Conservation (phyloP, 2,797 vertebrate genomes). For the Gymnoscopelus braueri region DNA sequence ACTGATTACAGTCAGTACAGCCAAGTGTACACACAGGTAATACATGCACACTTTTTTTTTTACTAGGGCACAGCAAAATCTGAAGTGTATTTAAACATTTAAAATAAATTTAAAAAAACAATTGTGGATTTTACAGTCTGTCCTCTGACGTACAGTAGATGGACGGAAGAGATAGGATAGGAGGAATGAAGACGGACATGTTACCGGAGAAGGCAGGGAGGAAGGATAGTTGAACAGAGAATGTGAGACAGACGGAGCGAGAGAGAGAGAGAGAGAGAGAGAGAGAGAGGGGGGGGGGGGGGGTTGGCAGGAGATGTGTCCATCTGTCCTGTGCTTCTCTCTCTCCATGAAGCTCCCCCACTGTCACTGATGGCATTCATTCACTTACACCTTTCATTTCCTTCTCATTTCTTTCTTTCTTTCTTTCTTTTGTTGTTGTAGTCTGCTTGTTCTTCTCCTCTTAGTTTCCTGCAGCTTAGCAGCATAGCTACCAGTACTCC, state of each 20-base stretch:
- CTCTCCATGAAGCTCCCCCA: conserved; percentile 55
- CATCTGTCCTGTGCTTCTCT: conserved; percentile 75
- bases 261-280: conserved; percentile 58
- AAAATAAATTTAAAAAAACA: background rate
- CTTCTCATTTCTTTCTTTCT: conserved; percentile 3
- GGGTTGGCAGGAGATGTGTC: conserved; percentile 74
- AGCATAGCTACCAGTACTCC: conserved; percentile 61
- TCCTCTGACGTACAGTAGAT: background rate
- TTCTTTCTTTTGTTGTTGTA: background rate
- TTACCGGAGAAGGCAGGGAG: conserved; percentile 43
- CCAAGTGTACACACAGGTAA: conserved; percentile 86
- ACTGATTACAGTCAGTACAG: conserved; percentile 86
- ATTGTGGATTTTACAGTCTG: background rate
- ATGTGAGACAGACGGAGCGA: conserved; percentile 28
- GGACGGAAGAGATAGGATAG: conserved; percentile 40
- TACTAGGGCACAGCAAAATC: too few species aligned
- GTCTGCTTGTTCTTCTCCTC: background rate
- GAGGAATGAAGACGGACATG: conserved; percentile 33
- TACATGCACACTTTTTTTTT: background rate
- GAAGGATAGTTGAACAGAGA: conserved; percentile 61
- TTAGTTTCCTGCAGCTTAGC: conserved; percentile 39
- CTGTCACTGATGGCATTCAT: conserved; percentile 12
- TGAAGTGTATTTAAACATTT: too few species aligned
- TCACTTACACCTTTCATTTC: conserved; percentile 34
- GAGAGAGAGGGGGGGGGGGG: conserved; percentile 50